Percentiles rank a stretch among this genome's conserved stretches.
phyloP scores from a whole-genome alignment of 2,888 invertebrate species.

The Nyleta sp. region DNA sequence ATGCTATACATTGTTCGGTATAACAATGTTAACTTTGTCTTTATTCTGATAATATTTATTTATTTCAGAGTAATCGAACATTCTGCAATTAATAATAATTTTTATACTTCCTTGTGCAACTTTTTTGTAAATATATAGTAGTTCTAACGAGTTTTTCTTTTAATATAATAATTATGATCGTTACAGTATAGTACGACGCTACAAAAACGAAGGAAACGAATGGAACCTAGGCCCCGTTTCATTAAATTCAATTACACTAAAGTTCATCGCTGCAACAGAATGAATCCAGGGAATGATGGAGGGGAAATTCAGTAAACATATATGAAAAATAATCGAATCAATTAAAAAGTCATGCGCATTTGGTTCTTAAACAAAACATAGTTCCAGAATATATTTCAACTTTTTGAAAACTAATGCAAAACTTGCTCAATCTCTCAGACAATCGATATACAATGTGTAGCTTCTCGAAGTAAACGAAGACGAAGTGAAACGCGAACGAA shows the following conservation, averaged over 20 bases:
- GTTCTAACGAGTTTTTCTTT: no score
- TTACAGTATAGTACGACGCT: slow-evolving; percentile 38
- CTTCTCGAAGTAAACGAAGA: not conserved
- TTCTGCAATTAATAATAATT: no score
- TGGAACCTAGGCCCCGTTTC: slow-evolving; percentile 34
- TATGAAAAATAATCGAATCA: slow-evolving; percentile 17
- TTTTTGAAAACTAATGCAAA: slow-evolving; percentile 30
- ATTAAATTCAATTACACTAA: slow-evolving; percentile 23
- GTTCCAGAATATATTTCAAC: slow-evolving; percentile 36
- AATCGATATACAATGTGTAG: slow-evolving; percentile 15
- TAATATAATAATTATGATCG: slow-evolving; percentile 38
- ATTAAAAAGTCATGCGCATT: not conserved
- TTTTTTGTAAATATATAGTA: no score
- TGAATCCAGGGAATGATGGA: slow-evolving; percentile 32
- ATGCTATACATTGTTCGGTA: no score
- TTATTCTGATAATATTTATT: no score
- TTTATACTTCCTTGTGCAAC: no score
- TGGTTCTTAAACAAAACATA: slow-evolving; percentile 9
- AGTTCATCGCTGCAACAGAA: slow-evolving; percentile 10
- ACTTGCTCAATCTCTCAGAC: slow-evolving; percentile 7
- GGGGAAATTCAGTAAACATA: slow-evolving; percentile 12
- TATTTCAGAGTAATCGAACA: no score
- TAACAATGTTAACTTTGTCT: no score
- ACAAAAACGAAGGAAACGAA: slow-evolving; percentile 28
- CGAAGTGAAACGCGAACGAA: slow-evolving; percentile 15